Evolutionary conservation across 2,113 vertebrate species (phyloP).

Genomic region (Verasper variegatus): DNA sequence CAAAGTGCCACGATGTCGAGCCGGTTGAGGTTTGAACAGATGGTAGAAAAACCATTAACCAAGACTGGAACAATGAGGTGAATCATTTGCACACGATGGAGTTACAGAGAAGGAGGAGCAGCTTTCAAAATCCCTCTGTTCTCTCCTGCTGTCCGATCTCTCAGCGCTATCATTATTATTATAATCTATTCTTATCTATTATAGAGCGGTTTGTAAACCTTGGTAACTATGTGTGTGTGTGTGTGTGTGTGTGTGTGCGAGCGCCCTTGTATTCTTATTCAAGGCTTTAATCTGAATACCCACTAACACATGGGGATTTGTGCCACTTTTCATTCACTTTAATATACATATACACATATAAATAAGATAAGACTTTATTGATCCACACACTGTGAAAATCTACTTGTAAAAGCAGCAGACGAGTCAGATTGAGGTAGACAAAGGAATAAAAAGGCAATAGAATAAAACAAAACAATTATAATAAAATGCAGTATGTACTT

Average conservation of each 20-base stretch:
- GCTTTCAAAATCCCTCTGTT: constrained; percentile 53
- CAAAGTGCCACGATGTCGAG: constrained; percentile 39
- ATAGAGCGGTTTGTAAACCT: constrained; percentile 35
- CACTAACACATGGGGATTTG: neutral
- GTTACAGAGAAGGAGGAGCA: constrained; percentile 52
- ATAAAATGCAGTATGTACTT: no score
- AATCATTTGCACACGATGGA: constrained; percentile 50
- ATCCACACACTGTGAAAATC: no score
- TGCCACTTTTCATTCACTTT: neutral
- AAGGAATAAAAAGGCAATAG: neutral
- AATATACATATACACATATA: neutral
- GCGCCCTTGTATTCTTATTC: neutral
- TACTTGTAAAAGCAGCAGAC: no score
- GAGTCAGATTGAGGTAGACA: no score
- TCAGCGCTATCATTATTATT: constrained; percentile 49
- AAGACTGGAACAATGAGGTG: constrained; percentile 61
- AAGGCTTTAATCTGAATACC: neutral
- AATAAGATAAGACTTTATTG: neutral
- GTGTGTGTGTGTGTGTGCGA: neutral
- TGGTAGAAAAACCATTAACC: constrained; percentile 52
- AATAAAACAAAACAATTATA: neutral
- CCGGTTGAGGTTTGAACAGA: constrained; percentile 58
- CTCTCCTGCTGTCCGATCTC: constrained; percentile 53
- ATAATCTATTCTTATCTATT: constrained; percentile 49
- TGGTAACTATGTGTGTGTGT: neutral